These are phyloP conservation scores for Cynaeus angustus DNA, from an alignment of 2,888 invertebrate genomes.

Conservation along the genomic window DNA sequence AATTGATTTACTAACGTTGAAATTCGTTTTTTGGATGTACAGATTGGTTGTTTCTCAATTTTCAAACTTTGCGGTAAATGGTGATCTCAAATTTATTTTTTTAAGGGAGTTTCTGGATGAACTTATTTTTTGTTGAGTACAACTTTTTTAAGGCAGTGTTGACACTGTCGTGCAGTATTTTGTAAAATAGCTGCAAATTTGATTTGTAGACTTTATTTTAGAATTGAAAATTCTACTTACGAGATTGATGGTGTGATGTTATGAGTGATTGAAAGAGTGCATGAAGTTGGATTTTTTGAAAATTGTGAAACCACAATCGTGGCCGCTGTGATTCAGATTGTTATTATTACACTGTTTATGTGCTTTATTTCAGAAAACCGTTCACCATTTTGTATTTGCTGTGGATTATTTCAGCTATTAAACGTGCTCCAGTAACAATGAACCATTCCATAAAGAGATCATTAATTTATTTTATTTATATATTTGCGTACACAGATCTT, in stretches of 20 bases:
- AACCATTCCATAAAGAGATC: conserved; percentile 38
- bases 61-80: not conserved
- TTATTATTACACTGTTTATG: conserved; percentile 15
- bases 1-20: conserved; percentile 23
- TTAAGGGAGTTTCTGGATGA: not conserved
- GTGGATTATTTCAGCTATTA: conserved; percentile 6
- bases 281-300: not conserved
- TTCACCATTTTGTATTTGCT: conserved; percentile 12
- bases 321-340: conserved; percentile 34
- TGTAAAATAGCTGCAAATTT: too few species aligned
- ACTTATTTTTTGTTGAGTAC: not conserved
- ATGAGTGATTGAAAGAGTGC: too few species aligned
- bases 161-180: not conserved
- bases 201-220: too few species aligned
- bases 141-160: too few species aligned
- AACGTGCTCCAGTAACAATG: conserved; percentile 22
- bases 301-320: not conserved
- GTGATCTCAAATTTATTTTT: not conserved
- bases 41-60: not conserved
- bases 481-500: conserved; percentile 31
- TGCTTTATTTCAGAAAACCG: conserved; percentile 21
- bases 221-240: too few species aligned
- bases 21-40: conserved; percentile 24
- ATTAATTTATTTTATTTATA: conserved; percentile 43
- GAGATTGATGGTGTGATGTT: too few species aligned